Base-by-base conservation (phyloP, 2,113 vertebrate species). In the Pelodiscus sinensis region DNA sequence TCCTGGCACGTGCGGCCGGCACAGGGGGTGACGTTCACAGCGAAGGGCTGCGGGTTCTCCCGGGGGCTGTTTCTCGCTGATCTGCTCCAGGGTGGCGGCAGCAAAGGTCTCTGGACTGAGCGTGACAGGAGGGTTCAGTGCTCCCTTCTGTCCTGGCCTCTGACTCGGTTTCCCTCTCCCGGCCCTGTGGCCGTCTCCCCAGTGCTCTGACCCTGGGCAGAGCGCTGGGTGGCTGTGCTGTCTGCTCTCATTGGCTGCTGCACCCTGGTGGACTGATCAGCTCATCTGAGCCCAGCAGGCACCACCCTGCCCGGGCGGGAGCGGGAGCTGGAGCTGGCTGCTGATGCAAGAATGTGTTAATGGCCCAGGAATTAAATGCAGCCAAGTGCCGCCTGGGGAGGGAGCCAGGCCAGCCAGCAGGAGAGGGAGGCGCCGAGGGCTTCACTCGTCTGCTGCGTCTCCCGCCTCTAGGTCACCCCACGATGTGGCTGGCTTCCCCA, bases 171-270 rank as follows among this genome's bases (percentile, higher is more conserved):
- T 54, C 78, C 78, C 8, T 31, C n/a, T 44, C 44, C 68, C 0
- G 1, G 15, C 0, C 54, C 24, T 52, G 50, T 77, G 8, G 27
- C 52, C 44, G 52, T 38, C 80, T 62, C 10, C 44, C 73, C 73
- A 62, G 44, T 77, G 56, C 24, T 21, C 50, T 4, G 3, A 29
- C 90, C 83, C 15, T 78, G 1, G 2, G 35, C 31, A 29, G 52
- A 65, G 14, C 0, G 1, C 9, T 3, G 68, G 65, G 8, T 84
- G 71, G n/a, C 21, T 4, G 80, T 0, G 1, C 27, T 31, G 62
- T 35, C 19, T 58, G 12, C 81, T 54, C 50, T 15, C 22, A 11
- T 51, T 27, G 55, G 56, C 35, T 84, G 50, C 24, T 22, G 18
- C 55, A 16, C 54, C 83, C 8, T 11, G 58, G 58, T 85, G 62